These are phyloP conservation scores for Noctua comes DNA, from an alignment of 2,888 invertebrate species.

Conservation along the genomic window DNA sequence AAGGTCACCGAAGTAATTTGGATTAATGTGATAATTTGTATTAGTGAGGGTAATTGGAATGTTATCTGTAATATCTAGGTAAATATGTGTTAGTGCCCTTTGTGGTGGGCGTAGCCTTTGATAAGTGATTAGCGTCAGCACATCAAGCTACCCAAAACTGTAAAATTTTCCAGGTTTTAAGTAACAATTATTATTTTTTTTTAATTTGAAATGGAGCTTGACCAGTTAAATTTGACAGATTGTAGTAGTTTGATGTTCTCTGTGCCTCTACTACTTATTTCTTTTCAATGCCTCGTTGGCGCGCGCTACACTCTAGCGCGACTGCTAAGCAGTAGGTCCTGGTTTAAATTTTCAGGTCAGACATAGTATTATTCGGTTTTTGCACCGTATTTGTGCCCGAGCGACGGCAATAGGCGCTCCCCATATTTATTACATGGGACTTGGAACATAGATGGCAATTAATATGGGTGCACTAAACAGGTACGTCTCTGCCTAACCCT, in stretches of 20 bases:
- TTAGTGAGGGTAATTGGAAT: conserved; percentile 24
- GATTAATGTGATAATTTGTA: conserved; percentile 35
- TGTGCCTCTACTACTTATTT: not conserved
- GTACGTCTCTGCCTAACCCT: not conserved
- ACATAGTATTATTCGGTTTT: not conserved
- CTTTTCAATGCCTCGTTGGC: not conserved
- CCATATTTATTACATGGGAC: not conserved
- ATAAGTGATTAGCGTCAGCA: not conserved
- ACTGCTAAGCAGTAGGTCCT: not conserved
- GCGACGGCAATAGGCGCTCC: not conserved
- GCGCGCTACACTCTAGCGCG: no score
- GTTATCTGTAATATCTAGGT: conserved; percentile 11
- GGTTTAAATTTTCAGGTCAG: not conserved
- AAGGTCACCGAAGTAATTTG: conserved; percentile 39
- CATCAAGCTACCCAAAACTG: no score
- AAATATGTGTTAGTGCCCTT: not conserved
- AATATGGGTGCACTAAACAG: not conserved
- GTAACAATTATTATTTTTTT: no score
- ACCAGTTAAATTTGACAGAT: no score
- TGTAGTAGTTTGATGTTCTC: no score
- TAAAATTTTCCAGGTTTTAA: no score
- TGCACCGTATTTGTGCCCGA: not conserved
- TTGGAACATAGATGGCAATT: not conserved
- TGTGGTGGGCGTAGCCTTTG: not conserved
- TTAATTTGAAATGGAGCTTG: no score